These are phyloP conservation scores for Saxidomus purpurata DNA, from an alignment of 1,140 invertebrate species.

Conservation along the genomic window DNA sequence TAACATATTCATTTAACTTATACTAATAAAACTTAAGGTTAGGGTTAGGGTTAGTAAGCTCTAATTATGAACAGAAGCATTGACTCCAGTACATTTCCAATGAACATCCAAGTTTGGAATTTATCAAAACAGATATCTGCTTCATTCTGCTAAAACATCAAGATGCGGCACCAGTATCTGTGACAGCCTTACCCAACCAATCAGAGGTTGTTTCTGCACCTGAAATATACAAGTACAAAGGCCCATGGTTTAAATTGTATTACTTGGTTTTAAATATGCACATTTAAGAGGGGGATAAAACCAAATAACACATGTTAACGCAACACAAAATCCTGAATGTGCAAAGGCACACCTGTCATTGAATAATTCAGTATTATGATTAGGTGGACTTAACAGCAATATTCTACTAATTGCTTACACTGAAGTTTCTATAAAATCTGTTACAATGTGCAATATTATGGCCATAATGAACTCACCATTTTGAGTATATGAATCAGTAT, in stretches of 20 bases:
- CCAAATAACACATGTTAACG: too few species aligned
- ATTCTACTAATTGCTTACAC: too few species aligned
- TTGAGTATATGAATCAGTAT: slow-evolving; percentile 27
- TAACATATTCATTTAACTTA: not conserved
- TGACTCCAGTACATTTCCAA: not conserved
- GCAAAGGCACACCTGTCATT: too few species aligned
- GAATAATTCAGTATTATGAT: too few species aligned
- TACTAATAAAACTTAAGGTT: not conserved
- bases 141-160: not conserved
- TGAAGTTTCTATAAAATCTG: too few species aligned
- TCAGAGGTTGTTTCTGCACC: slow-evolving; percentile 19
- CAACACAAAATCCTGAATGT: too few species aligned
- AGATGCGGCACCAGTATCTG: slow-evolving; percentile 6
- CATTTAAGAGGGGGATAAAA: too few species aligned
- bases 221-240: not conserved
- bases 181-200: not conserved
- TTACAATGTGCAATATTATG: too few species aligned
- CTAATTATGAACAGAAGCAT: not conserved
- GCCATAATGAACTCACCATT: too few species aligned
- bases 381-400: too few species aligned
- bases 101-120: not conserved
- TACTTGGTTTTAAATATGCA: not conserved
- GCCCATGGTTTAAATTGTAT: not conserved
- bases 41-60: not conserved
- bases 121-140: not conserved